A percentile compares a stretch with the other conserved stretches of the same genome.
Evolutionary conservation across 1,140 invertebrate species (phyloP).

Genomic region (Steinernema feltiae): DNA sequence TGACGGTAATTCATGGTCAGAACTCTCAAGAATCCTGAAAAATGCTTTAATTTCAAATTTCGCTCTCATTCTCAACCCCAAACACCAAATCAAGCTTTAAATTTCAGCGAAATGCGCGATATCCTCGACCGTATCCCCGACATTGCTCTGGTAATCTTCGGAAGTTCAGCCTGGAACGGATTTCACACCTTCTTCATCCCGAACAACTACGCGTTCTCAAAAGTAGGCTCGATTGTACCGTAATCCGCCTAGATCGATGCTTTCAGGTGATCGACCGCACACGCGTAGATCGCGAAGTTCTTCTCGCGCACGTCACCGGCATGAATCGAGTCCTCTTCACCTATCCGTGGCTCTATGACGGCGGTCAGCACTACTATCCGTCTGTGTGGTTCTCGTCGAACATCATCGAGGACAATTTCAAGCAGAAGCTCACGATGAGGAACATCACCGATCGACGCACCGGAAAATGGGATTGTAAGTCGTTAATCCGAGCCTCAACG

Average conservation of each 20-base stretch:
- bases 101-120: slow-evolving; percentile 54
- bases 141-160: slow-evolving; percentile 55
- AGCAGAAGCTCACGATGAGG: slow-evolving; percentile 53
- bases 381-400: slow-evolving; percentile 56
- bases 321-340: slow-evolving; percentile 56
- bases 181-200: slow-evolving; percentile 57
- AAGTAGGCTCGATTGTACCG: too few species aligned
- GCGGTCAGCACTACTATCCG: slow-evolving; percentile 56
- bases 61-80: too few species aligned
- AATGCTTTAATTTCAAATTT: too few species aligned
- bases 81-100: too few species aligned
- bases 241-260: too few species aligned
- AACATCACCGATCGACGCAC: slow-evolving; percentile 57
- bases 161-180: slow-evolving; percentile 57
- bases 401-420: slow-evolving; percentile 58
- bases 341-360: slow-evolving; percentile 56
- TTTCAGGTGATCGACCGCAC: slow-evolving; percentile 53
- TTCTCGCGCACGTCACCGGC: slow-evolving; percentile 56
- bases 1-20: too few species aligned
- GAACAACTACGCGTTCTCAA: slow-evolving; percentile 53
- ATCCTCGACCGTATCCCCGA: slow-evolving; percentile 55
- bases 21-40: too few species aligned
- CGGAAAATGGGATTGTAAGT: slow-evolving; percentile 49
- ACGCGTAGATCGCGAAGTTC: slow-evolving; percentile 53
- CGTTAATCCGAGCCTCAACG: neutral